phyloP scores from a whole-genome alignment of 1,140 invertebrate genomes.

The Neomicropteryx cornuta region DNA sequence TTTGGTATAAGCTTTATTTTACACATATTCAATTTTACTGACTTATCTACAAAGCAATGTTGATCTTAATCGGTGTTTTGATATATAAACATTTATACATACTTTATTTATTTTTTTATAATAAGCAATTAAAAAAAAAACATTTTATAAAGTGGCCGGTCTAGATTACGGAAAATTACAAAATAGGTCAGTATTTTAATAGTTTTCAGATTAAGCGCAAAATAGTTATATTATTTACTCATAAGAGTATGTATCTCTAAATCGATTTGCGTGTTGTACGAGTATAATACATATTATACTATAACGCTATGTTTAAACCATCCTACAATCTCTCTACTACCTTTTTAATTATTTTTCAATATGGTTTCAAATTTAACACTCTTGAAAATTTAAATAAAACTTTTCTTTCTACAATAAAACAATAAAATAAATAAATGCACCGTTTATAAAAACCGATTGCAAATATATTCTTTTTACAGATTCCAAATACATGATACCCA shows the following conservation, averaged over 20 bases:
- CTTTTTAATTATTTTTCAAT: background rate
- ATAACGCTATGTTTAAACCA: no score
- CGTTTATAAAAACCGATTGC: background rate
- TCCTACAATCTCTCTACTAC: background rate
- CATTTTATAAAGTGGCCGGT: no score
- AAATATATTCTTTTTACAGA: background rate
- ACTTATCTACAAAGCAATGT: background rate
- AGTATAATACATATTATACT: no score
- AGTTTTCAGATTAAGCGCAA: no score
- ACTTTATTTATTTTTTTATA: constrained; percentile 1
- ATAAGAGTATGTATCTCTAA: no score
- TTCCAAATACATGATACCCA: background rate
- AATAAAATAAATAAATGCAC: background rate
- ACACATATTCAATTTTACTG: background rate
- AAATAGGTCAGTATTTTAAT: no score
- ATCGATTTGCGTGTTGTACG: no score
- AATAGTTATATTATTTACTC: no score
- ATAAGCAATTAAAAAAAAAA: no score
- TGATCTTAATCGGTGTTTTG: background rate
- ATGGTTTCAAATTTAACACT: background rate
- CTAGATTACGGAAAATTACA: no score
- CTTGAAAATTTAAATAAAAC: background rate
- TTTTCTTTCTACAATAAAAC: background rate
- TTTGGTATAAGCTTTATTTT: background rate
- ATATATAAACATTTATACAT: constrained; percentile 6